A percentile compares a stretch with the other conserved stretches of the same genome.
phyloP scores from a whole-genome alignment of 2,113 vertebrate species.

The Synodontis membranacea region DNA sequence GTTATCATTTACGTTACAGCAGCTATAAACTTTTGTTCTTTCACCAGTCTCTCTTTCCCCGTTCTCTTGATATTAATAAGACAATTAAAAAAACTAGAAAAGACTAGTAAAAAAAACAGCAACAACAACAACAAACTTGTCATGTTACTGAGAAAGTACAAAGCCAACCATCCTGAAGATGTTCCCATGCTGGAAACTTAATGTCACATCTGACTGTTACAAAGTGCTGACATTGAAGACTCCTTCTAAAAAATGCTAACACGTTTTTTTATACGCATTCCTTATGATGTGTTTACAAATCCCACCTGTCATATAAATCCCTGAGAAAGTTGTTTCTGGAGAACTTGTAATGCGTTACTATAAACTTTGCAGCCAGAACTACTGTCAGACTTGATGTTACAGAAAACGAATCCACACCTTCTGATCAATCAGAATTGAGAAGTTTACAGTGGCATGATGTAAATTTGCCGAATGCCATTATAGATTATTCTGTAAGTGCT shows the following conservation, averaged over 20 bases:
- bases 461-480: background rate
- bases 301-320: background rate
- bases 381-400: background rate
- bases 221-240: background rate
- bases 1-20: background rate
- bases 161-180: background rate
- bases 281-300: background rate
- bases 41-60: background rate
- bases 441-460: background rate
- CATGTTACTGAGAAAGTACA: background rate
- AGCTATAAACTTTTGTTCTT: background rate
- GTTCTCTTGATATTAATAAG: background rate
- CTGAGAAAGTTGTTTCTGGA: background rate
- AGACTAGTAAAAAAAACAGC: background rate
- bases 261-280: background rate
- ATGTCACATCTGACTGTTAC: background rate
- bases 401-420: background rate
- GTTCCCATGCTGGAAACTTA: background rate
- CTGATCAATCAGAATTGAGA: conserved; percentile 3
- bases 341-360: background rate
- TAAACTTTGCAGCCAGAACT: background rate
- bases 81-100: background rate
- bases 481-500: background rate
- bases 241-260: background rate
- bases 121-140: background rate